phyloP scores from a whole-genome alignment of 2,797 vertebrate genomes.

The Pseudomugil gertrudae region DNA sequence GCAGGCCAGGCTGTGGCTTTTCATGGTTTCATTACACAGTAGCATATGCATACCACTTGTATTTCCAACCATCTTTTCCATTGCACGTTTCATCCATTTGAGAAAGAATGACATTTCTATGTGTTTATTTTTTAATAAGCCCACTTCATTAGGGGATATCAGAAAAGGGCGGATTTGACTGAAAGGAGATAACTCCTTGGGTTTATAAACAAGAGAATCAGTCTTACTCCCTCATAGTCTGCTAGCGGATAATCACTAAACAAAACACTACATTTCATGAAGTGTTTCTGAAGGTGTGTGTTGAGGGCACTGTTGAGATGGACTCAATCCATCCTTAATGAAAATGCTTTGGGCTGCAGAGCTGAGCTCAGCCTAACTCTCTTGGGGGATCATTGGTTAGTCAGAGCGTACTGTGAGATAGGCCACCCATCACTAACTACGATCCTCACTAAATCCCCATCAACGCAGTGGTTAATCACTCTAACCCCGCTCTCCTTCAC shows the following conservation, averaged over 20 bases:
- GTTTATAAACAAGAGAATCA: conserved; percentile 88
- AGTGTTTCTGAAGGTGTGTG: conserved; percentile 98
- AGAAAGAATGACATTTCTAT: conserved; percentile 90
- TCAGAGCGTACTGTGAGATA: conserved; percentile 78
- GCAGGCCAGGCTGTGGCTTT: conserved; percentile 66
- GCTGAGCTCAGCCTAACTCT: conserved; percentile 89
- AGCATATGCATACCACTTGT: conserved; percentile 59
- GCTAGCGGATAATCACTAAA: conserved; percentile 98
- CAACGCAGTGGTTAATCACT: conserved; percentile 85
- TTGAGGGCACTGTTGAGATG: conserved; percentile 83
- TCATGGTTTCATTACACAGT: conserved; percentile 62
- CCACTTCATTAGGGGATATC: conserved; percentile 93
- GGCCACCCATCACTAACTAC: conserved; percentile 86
- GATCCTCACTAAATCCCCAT: conserved; percentile 84
- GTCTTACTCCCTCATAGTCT: conserved; percentile 91
- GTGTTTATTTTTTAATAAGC: conserved; percentile 79
- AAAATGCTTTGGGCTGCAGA: conserved; percentile 95
- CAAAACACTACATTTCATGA: conserved; percentile 99
- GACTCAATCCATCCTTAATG: conserved; percentile 99
- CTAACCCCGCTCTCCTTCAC: conserved; percentile 77
- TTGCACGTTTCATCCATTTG: conserved; percentile 41
- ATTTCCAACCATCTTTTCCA: conserved; percentile 16
- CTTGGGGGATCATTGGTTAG: conserved; percentile 88
- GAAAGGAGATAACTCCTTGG: conserved; percentile 81
- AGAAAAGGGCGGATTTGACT: conserved; percentile 88